Conservation (phyloP, 2,888 invertebrate genomes). For the Pandemis corylana region DNA sequence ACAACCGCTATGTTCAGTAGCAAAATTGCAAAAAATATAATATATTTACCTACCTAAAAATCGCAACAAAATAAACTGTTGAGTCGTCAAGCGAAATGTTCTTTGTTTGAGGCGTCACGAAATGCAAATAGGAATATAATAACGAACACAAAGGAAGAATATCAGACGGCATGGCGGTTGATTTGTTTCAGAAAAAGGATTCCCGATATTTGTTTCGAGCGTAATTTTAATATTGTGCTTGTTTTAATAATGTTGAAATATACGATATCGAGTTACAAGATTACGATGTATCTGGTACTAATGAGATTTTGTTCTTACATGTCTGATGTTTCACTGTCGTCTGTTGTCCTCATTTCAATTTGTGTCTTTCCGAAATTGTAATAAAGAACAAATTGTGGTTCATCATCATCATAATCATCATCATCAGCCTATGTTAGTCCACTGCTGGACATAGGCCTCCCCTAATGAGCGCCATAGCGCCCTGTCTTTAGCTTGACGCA, state of each 20-base stretch:
- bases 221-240: conserved; percentile 19
- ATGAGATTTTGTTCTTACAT: neutral
- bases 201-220: conserved; percentile 16
- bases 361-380: neutral
- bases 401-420: no score
- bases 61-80: neutral
- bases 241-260: conserved; percentile 6
- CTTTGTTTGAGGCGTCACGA: conserved; percentile 22
- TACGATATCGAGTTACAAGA: neutral
- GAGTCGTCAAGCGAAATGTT: conserved; percentile 3
- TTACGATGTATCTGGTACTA: neutral
- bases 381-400: neutral
- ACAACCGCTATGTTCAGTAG: neutral
- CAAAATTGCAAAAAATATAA: conserved; percentile 5
- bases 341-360: neutral
- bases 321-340: neutral
- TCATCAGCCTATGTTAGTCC: no score
- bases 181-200: conserved; percentile 33
- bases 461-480: no score
- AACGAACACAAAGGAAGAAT: conserved; percentile 30
- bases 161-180: conserved; percentile 27
- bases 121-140: conserved; percentile 36
- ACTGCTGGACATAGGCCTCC: no score
- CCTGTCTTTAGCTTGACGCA: no score
- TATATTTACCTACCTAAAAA: neutral